A percentile compares a stretch with the other conserved stretches of the same genome.
These are phyloP conservation scores for Thymelicus acteon DNA, from an alignment of 2,888 invertebrate species.

Conservation along the genomic window DNA sequence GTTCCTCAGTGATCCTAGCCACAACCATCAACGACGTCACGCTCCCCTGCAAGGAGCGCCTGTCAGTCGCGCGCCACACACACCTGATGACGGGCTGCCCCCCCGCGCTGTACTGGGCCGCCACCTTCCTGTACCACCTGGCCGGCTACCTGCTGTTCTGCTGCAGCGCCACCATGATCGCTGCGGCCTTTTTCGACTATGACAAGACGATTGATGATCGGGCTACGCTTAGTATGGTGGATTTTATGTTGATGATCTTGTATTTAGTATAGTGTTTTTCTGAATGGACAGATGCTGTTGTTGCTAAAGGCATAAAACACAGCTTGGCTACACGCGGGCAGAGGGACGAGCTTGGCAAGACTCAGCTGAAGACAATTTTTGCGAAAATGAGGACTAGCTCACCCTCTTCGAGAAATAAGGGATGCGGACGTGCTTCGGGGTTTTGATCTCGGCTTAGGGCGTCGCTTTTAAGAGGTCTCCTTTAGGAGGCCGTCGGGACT, in stretches of 20 bases:
- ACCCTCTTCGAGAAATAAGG: too few relatives aligned
- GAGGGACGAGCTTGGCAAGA: too few relatives aligned
- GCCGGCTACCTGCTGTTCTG: constrained; percentile 54
- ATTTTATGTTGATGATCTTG: background rate
- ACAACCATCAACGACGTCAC: constrained; percentile 79
- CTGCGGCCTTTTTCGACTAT: constrained; percentile 38
- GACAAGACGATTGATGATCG: constrained; percentile 40
- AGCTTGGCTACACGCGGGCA: too few relatives aligned
- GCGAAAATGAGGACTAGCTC: too few relatives aligned
- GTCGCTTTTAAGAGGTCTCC: too few relatives aligned
- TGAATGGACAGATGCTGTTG: too few relatives aligned
- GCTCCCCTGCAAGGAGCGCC: constrained; percentile 85
- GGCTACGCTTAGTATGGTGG: constrained; percentile 16
- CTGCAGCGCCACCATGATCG: constrained; percentile 43
- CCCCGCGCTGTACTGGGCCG: constrained; percentile 84
- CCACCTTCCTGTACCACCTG: constrained; percentile 82
- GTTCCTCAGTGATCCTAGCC: constrained; percentile 53
- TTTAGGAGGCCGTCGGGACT: too few relatives aligned
- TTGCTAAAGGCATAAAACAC: too few relatives aligned
- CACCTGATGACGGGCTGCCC: constrained; percentile 86
- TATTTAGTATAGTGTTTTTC: too few relatives aligned
- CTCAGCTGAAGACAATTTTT: too few relatives aligned
- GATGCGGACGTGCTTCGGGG: too few relatives aligned
- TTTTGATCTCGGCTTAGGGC: too few relatives aligned
- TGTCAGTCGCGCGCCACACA: constrained; percentile 84